Conservation (phyloP, 1,140 invertebrate genomes). For the Gryllus bimaculatus region DNA sequence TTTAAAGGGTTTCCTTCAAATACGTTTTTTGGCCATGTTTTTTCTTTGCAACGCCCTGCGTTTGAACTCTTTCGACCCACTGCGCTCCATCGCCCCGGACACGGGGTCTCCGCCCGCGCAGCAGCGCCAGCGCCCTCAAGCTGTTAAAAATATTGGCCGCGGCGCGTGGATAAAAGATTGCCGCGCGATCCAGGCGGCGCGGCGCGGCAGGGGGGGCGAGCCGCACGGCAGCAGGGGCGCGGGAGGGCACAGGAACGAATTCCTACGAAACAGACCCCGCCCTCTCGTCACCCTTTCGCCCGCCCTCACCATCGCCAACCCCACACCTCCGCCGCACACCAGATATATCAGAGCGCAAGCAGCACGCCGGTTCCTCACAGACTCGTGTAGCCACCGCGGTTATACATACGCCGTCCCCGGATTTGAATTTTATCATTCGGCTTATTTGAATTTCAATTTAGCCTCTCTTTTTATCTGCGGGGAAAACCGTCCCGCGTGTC, state of each 20-base stretch:
- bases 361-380: background rate
- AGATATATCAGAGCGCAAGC: background rate
- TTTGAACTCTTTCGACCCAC: no score
- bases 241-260: no score
- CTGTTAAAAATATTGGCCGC: slow-evolving; percentile 1
- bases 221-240: no score
- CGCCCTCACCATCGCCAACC: background rate
- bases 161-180: background rate
- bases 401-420: background rate
- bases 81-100: no score
- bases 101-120: no score
- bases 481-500: background rate
- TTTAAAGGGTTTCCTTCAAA: no score
- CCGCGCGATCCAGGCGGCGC: no score
- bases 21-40: no score
- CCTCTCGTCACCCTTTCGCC: no score
- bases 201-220: no score
- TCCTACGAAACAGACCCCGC: no score
- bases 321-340: background rate
- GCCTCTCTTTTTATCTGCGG: background rate
- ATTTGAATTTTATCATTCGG: slow-evolving; percentile 5
- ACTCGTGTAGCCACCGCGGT: background rate
- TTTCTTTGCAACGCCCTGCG: no score
- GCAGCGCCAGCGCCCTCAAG: background rate
- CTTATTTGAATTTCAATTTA: slow-evolving; percentile 6